Evolutionary conservation across 2,888 invertebrate genomes (phyloP).

Genomic region (Epiblema foenella): DNA sequence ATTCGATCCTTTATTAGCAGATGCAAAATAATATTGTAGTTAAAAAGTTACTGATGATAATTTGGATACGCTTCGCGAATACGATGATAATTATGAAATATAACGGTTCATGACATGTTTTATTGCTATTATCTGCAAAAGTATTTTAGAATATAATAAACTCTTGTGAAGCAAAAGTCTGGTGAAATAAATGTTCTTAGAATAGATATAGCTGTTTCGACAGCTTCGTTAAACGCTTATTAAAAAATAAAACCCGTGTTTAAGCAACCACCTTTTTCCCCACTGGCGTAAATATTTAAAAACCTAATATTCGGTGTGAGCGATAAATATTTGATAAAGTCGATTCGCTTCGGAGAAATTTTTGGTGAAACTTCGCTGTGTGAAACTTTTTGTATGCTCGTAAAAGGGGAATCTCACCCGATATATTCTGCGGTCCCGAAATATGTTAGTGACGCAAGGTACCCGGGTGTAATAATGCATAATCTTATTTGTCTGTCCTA

Average conservation of each 20-base stretch:
- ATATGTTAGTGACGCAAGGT: slow-evolving; percentile 26
- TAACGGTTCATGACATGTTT: neutral
- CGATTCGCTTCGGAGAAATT: slow-evolving; percentile 50
- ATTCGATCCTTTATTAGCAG: neutral
- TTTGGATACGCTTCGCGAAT: no score
- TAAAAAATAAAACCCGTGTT: slow-evolving; percentile 39
- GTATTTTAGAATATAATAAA: slow-evolving; percentile 7
- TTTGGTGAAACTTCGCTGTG: slow-evolving; percentile 45
- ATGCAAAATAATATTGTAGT: slow-evolving; percentile 6
- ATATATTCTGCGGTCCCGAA: slow-evolving; percentile 37
- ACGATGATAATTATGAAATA: neutral
- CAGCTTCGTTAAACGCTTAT: slow-evolving; percentile 30
- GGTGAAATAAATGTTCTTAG: no score
- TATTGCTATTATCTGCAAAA: neutral
- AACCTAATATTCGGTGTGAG: slow-evolving; percentile 49
- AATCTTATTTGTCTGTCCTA: slow-evolving; percentile 43
- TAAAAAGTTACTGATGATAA: neutral
- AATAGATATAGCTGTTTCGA: slow-evolving; percentile 21
- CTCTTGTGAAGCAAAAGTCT: slow-evolving; percentile 25
- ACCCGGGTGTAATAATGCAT: slow-evolving; percentile 36
- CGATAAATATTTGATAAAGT: slow-evolving; percentile 55
- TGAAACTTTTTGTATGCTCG: slow-evolving; percentile 50
- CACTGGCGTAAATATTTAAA: slow-evolving; percentile 45
- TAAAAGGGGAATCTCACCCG: slow-evolving; percentile 44
- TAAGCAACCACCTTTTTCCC: slow-evolving; percentile 40